A percentile compares a stretch with the other conserved stretches of the same genome.
phyloP scores from a whole-genome alignment of 2,888 invertebrate species.

The Epirrhoe tristata region DNA sequence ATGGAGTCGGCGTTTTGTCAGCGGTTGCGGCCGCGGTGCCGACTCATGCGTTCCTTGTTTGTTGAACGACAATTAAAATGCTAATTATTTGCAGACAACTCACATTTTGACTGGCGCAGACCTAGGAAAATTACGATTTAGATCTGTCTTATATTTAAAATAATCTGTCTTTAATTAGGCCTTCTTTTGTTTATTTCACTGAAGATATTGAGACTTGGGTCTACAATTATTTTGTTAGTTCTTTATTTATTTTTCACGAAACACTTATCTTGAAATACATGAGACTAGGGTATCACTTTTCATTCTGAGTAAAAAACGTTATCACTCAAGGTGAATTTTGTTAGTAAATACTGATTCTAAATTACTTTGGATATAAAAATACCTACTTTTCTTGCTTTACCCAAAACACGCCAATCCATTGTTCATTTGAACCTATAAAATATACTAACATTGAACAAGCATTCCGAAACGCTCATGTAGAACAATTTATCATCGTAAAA shows the following conservation, averaged over 20 bases:
- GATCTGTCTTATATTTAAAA: slow-evolving; percentile 15
- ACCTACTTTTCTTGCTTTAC: neutral
- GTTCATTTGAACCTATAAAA: neutral
- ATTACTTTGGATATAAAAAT: neutral
- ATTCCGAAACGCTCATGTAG: slow-evolving; percentile 1
- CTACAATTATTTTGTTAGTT: too few relatives aligned
- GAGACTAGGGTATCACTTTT: too few relatives aligned
- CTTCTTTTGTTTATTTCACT: neutral
- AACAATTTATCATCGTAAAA: slow-evolving; percentile 18
- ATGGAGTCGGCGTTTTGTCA: slow-evolving; percentile 52
- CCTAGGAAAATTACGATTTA: slow-evolving; percentile 45
- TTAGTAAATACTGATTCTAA: too few relatives aligned
- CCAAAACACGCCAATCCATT: neutral
- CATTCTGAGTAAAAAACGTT: too few relatives aligned
- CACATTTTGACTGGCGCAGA: slow-evolving; percentile 55
- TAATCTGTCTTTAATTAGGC: too few relatives aligned
- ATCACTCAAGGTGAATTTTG: too few relatives aligned
- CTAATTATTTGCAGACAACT: slow-evolving; percentile 73
- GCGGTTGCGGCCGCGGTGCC: slow-evolving; percentile 30
- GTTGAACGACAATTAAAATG: slow-evolving; percentile 70
- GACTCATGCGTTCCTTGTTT: slow-evolving; percentile 56
- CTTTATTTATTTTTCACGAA: too few relatives aligned
- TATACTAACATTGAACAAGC: slow-evolving; percentile 3
- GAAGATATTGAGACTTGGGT: neutral
- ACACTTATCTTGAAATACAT: too few relatives aligned